Percentiles rank a stretch among this genome's conserved stretches.
Evolutionary conservation across 2,797 vertebrate species (phyloP).

Genomic region (Enteromius fasciolatus): DNA sequence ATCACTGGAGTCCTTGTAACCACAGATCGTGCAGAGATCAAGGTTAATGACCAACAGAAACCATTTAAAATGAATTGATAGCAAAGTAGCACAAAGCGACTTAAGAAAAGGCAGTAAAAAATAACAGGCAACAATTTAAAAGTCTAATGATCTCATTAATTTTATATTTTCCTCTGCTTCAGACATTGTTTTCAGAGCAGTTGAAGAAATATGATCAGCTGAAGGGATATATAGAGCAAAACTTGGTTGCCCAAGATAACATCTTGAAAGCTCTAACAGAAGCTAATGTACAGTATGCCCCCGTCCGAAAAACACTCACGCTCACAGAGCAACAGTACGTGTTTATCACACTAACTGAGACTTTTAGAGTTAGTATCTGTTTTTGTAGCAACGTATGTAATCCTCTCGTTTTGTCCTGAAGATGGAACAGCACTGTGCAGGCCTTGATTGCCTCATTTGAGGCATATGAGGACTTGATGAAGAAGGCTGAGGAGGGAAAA

Average conservation of each 20-base stretch:
- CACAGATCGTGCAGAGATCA: slow-evolving; percentile 80
- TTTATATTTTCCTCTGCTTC: slow-evolving; percentile 7
- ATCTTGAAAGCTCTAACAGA: slow-evolving; percentile 84
- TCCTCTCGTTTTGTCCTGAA: slow-evolving; percentile 53
- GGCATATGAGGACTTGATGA: slow-evolving; percentile 85
- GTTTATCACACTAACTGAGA: not conserved
- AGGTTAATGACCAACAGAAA: slow-evolving; percentile 67
- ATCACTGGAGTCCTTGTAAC: slow-evolving; percentile 84
- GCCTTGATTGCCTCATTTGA: slow-evolving; percentile 83
- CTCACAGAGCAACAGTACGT: slow-evolving; percentile 71
- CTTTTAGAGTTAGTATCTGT: not conserved
- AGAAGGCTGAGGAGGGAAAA: slow-evolving; percentile 85
- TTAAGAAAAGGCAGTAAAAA: not conserved
- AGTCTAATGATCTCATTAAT: not conserved
- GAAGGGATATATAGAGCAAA: slow-evolving; percentile 85
- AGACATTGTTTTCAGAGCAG: slow-evolving; percentile 86
- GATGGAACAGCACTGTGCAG: slow-evolving; percentile 83
- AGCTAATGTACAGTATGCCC: slow-evolving; percentile 79
- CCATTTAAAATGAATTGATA: not conserved
- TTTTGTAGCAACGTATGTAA: not conserved
- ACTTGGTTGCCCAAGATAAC: slow-evolving; percentile 85
- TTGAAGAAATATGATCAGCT: slow-evolving; percentile 86
- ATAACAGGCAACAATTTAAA: not conserved
- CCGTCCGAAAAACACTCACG: slow-evolving; percentile 68
- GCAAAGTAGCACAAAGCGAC: not conserved